Conservation (phyloP, 2,113 vertebrate genomes). For the Pipra filicauda region DNA sequence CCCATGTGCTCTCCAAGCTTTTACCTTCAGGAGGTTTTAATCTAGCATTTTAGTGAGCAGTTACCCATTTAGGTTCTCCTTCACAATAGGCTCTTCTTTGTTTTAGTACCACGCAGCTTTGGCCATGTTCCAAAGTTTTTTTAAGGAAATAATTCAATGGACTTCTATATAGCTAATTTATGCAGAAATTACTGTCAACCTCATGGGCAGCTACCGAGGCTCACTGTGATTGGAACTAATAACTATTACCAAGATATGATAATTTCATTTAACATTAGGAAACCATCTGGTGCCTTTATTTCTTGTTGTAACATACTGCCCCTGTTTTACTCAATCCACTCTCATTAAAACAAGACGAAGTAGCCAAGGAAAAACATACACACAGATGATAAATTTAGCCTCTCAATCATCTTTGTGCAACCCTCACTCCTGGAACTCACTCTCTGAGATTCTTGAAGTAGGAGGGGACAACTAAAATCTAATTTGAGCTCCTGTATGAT, state of each 20-base stretch:
- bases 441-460: background rate
- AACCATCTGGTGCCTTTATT: conserved; percentile 37
- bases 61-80: background rate
- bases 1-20: background rate
- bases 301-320: background rate
- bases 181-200: conserved; percentile 7
- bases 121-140: background rate
- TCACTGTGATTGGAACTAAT: conserved; percentile 6
- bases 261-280: conserved; percentile 40
- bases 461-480: background rate
- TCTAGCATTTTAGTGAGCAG: background rate
- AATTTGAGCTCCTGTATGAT: background rate
- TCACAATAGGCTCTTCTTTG: background rate
- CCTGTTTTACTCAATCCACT: background rate
- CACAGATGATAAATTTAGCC: background rate
- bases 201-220: background rate
- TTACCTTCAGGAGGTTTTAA: background rate
- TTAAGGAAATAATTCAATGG: background rate
- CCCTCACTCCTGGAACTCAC: background rate
- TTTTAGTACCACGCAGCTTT: background rate
- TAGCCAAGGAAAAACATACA: background rate
- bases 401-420: background rate
- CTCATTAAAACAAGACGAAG: conserved; percentile 7
- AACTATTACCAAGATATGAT: conserved; percentile 31
- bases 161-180: background rate